Conservation (phyloP, 2,888 invertebrate genomes). For the Lochmaea crataegi region DNA sequence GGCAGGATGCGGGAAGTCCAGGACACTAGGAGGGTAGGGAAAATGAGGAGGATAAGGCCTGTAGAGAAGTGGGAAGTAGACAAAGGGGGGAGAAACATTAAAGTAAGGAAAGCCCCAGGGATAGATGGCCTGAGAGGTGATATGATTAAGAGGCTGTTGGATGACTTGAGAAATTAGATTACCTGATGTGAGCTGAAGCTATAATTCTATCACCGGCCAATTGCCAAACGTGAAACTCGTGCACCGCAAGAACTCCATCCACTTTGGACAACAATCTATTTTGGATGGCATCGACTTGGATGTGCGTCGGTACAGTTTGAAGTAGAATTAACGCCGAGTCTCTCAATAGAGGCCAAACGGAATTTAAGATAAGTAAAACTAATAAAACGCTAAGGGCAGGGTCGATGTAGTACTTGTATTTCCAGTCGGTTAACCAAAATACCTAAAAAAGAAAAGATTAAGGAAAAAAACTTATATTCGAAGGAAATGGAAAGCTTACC, state of each 20-base stretch:
- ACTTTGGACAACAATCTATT: constrained; percentile 88
- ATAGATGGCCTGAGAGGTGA: too few species aligned
- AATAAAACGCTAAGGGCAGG: constrained; percentile 92
- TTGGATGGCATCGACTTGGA: constrained; percentile 93
- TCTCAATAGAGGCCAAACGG: constrained; percentile 91
- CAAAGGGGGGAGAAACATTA: too few species aligned
- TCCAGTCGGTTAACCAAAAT: constrained; percentile 85
- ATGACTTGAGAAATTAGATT: constrained; percentile 38
- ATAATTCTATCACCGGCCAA: constrained; percentile 96
- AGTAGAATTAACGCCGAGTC: constrained; percentile 95
- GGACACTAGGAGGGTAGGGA: too few species aligned
- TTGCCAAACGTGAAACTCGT: constrained; percentile 99
- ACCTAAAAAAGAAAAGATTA: constrained; percentile 56
- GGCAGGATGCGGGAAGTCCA: too few species aligned
- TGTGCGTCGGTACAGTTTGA: constrained; percentile 98
- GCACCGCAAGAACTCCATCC: constrained; percentile 94
- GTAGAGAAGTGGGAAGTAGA: too few species aligned
- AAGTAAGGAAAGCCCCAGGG: too few species aligned
- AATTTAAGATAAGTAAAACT: constrained; percentile 86
- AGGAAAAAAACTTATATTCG: not conserved
- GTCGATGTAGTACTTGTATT: constrained; percentile 89
- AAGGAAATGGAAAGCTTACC: constrained; percentile 44
- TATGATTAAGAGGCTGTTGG: too few species aligned
- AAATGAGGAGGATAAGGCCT: too few species aligned
- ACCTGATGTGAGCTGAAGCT: constrained; percentile 96